Evolutionary conservation across 2,888 invertebrate genomes (phyloP), one percentile per base, ranked within the genome.

Genomic region (Philaethria dido): DNA sequence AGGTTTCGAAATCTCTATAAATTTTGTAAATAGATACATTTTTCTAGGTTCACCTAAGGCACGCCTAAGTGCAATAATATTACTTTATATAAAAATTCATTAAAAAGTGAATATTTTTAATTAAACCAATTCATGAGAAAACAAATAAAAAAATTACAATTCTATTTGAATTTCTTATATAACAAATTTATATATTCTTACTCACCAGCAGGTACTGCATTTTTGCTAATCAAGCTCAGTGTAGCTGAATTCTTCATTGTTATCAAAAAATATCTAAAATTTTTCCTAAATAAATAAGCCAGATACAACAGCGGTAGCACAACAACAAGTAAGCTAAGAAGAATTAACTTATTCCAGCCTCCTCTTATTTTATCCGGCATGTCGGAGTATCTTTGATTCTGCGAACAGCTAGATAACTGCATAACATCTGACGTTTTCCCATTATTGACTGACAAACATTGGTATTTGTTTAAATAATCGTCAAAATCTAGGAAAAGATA

Each of bases 201-300:
- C 87, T 81, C 69, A 91, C 90, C 87, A 68, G 83, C 77, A 16
- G 77, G 66, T 2, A 69, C 70, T 5, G 84, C 81, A 9, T 92
- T 87, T 48, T 93, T 92, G n/a, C 89, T 88, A 9, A 94, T 92
- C 64, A 93, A 79, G 29, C 94, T 93, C 63, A 95, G 68, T 70
- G 93, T 81, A 0, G 94, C 92, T 0, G 94, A 93, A 68, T 94
- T 94, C 75, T 93, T 94, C 20, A 94, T 75, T 0, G 93, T 93
- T 9, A 94, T 93, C 50, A 88, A 90, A 72, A 93, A 95, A 75
- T 95, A 94, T 73, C 92, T 92, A 76, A 94, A 91, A 68, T 94
- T 93, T 70, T 94, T 94, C 61, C 93, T 85, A 11, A 83, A 88
- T 0, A 83, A 3, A 59, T 75, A 89, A 0, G 75, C 45, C 0